Base-by-base conservation (phyloP, 2,113 vertebrate genomes). In the Odontesthes bonariensis region DNA sequence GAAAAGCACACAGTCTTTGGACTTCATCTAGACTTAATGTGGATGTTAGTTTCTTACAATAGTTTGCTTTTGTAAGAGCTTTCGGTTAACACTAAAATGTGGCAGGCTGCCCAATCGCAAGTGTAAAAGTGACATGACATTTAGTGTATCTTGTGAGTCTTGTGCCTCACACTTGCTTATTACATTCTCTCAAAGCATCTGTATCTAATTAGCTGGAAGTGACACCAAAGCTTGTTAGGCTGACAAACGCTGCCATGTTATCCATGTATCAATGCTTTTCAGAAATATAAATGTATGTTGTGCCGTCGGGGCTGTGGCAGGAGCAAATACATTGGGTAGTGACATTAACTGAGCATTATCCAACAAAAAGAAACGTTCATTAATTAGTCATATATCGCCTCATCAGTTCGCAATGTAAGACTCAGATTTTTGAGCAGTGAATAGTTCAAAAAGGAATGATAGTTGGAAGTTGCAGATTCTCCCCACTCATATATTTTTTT, bases 31-130 rank as follows among this genome's bases (percentile, higher is more conserved):
- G 69, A 46, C 33, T 69, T 84, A 52, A 19, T 49, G 40, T 52
- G 40, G 58, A 19, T 68, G 49, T 52, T 46, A 12, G 61, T 40
- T 75, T 23, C 22, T 76, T 63, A 32, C 3, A 23, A 58, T 53
- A 27, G 38, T 73, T 64, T 67, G 38, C n/a, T n/a, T n/a, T 35
- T 13, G n/a, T 11, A 6, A 68, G 19, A 35, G 20, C 58, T 56
- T 62, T 38, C 60, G 52, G 60, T 75, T 63, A 56, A 67, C 3
- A 8, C 63, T 33, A 69, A 67, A 82, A 82, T 85, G 65, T 22
- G 53, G 46, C 75, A 73, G 51, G 22, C 22, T 27, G 27, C 27
- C 27, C 27, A 27, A 27, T 27, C 27, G 3, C 27, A 27, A 27
- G 27, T 27, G 27, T 27, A 27, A 27, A 27, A 38, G 35, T 38